These are phyloP conservation scores for Aptenodytes forsteri DNA, from an alignment of 2,113 vertebrate genomes.

Conservation along the genomic window DNA sequence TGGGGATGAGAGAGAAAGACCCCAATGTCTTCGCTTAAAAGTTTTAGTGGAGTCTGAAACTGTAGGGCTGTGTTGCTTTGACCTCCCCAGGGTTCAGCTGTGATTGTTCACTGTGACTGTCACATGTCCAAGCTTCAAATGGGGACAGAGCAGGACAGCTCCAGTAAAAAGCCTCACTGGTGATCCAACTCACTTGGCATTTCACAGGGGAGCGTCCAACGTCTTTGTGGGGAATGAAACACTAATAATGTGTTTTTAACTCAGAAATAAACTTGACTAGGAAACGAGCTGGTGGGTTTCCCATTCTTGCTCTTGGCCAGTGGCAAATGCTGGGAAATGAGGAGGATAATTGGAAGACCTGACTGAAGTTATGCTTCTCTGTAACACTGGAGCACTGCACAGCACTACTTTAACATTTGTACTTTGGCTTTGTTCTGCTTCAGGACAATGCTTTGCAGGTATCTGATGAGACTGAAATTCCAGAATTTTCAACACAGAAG, in stretches of 20 bases:
- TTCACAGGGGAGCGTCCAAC: not conserved
- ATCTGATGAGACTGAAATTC: not conserved
- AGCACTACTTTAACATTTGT: not conserved
- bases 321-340: not conserved
- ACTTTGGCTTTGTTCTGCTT: not conserved
- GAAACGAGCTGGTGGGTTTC: not conserved
- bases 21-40: not conserved
- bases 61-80: not conserved
- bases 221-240: not conserved
- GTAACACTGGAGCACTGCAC: not conserved
- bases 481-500: not conserved
- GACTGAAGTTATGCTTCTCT: not conserved
- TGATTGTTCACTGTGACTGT: not conserved
- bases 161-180: not conserved
- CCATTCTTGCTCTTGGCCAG: not conserved
- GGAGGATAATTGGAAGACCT: not conserved
- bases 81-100: not conserved
- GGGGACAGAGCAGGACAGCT: not conserved
- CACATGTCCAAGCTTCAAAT: not conserved
- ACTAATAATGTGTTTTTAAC: not conserved
- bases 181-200: not conserved
- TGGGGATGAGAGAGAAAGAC: not conserved
- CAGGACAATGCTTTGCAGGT: not conserved
- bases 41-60: not conserved
- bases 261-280: not conserved